phyloP scores from a whole-genome alignment of 2,113 vertebrate species.

The Carollia perspicillata region DNA sequence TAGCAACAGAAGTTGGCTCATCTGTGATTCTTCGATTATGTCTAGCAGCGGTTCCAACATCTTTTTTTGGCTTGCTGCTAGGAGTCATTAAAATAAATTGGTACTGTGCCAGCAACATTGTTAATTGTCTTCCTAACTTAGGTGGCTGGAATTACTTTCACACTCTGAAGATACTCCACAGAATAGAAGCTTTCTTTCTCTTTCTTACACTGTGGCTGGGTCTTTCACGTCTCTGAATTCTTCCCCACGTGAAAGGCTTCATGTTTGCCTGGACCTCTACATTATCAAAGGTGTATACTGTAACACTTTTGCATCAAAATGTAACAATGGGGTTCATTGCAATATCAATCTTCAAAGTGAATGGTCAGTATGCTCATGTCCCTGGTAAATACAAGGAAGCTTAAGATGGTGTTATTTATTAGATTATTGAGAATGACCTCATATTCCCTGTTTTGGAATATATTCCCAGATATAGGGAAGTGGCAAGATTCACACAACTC shows the following conservation, averaged over 20 bases:
- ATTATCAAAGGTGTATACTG: constrained; percentile 78
- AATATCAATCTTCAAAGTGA: background rate
- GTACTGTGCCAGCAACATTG: constrained; percentile 73
- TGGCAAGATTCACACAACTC: background rate
- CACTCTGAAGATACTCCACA: constrained; percentile 82
- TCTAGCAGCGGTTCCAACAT: constrained; percentile 75
- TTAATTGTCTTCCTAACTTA: constrained; percentile 79
- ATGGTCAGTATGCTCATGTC: background rate
- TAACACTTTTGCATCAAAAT: constrained; percentile 49
- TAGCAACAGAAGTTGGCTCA: constrained; percentile 68
- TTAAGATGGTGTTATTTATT: background rate
- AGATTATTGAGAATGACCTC: background rate
- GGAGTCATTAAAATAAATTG: constrained; percentile 78
- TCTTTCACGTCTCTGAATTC: constrained; percentile 77
- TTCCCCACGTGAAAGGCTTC: constrained; percentile 78
- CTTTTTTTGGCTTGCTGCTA: constrained; percentile 76
- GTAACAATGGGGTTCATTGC: background rate
- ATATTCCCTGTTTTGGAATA: background rate
- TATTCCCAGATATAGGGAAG: background rate
- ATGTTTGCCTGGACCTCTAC: constrained; percentile 75
- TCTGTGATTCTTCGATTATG: constrained; percentile 75
- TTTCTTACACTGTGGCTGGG: constrained; percentile 80
- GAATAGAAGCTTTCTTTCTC: constrained; percentile 79
- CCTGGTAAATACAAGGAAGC: background rate
- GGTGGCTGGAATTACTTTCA: constrained; percentile 79